Evolutionary conservation across 2,113 vertebrate species (phyloP).

Genomic region (Malurus elegans): DNA sequence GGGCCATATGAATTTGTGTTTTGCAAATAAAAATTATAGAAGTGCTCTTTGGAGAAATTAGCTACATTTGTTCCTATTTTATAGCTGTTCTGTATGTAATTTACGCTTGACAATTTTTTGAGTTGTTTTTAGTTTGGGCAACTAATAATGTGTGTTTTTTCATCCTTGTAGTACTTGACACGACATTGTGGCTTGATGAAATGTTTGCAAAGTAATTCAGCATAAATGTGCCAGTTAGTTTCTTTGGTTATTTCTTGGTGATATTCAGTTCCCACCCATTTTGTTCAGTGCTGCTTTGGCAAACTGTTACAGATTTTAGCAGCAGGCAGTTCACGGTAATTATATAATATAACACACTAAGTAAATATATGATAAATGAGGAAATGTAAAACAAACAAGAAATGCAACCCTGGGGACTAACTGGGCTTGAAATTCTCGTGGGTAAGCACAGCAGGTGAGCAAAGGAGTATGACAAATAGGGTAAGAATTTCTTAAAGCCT

Average conservation of each 20-base stretch:
- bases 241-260: neutral
- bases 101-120: neutral
- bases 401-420: neutral
- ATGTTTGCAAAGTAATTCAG: neutral
- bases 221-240: neutral
- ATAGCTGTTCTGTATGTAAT: neutral
- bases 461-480: neutral
- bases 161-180: neutral
- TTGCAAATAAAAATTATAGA: neutral
- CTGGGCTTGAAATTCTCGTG: neutral
- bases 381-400: neutral
- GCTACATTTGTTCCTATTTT: neutral
- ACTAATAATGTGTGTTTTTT: neutral
- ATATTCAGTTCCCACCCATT: neutral
- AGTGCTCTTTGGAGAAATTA: neutral
- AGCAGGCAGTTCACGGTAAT: neutral
- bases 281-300: neutral
- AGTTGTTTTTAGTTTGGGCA: neutral
- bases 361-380: neutral
- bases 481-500: constrained; percentile 10
- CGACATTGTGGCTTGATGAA: neutral
- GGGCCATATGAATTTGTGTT: neutral
- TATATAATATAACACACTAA: neutral
- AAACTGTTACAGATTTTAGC: neutral
- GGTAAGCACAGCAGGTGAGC: constrained; percentile 12